These are phyloP conservation scores for Porites divaricata DNA, from an alignment of 92 coral and sea anemone genomes.

Conservation along the genomic window DNA sequence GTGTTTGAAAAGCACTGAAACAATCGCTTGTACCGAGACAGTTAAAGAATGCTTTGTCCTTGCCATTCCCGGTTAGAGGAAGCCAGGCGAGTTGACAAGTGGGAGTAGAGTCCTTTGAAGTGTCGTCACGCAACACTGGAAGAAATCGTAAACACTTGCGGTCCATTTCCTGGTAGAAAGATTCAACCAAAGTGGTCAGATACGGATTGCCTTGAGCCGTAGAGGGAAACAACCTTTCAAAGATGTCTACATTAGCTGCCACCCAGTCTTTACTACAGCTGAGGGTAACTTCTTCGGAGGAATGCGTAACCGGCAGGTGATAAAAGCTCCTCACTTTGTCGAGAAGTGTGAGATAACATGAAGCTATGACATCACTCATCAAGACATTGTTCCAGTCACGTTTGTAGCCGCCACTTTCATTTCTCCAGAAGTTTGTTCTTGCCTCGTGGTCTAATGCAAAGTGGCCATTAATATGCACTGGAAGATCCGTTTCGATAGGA, in stretches of 20 bases:
- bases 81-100: constrained; percentile 50
- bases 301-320: constrained; percentile 1
- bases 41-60: constrained; percentile 62
- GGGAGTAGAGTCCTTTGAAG: neutral
- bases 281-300: constrained; percentile 2
- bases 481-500: constrained; percentile 74
- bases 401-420: constrained; percentile 25
- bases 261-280: neutral
- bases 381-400: constrained; percentile 74
- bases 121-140: constrained; percentile 56
- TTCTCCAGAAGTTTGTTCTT: constrained; percentile 56
- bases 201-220: constrained; percentile 10
- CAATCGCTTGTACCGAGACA: constrained; percentile 1
- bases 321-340: constrained; percentile 37
- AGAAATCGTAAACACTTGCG: constrained; percentile 49
- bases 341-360: constrained; percentile 70
- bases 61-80: constrained; percentile 71
- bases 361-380: constrained; percentile 59
- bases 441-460: constrained; percentile 82
- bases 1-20: neutral
- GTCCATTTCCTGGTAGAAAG: constrained; percentile 70
- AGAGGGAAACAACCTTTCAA: constrained; percentile 64
- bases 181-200: constrained; percentile 66
- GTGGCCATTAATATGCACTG: constrained; percentile 90
- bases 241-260: constrained; percentile 28